phyloP scores from a whole-genome alignment of 2,113 vertebrate genomes.

The Archilochus colubris region DNA sequence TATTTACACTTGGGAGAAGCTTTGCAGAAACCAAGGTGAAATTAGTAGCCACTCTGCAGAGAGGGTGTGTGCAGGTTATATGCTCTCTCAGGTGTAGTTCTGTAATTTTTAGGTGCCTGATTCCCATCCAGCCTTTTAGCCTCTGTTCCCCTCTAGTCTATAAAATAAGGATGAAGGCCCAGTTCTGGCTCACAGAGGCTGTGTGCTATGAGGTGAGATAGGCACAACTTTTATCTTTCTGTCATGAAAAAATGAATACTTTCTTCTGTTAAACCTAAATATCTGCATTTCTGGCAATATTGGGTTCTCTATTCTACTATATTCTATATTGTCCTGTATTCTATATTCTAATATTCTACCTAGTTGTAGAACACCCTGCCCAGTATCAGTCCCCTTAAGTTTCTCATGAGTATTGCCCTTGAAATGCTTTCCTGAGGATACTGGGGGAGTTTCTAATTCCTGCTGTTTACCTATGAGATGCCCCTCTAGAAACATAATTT shows the following conservation, averaged over 20 bases:
- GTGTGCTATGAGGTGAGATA: not conserved
- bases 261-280: not conserved
- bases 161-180: not conserved
- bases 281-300: not conserved
- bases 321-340: too few relatives aligned
- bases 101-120: not conserved
- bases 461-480: not conserved
- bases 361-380: not conserved
- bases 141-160: not conserved
- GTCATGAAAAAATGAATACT: not conserved
- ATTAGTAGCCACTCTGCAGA: not conserved
- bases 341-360: not conserved
- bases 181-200: not conserved
- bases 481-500: not conserved
- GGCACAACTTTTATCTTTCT: not conserved
- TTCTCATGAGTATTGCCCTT: not conserved
- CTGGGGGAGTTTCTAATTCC: not conserved
- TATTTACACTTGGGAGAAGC: not conserved
- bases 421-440: not conserved
- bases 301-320: fast-evolving
- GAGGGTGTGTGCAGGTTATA: not conserved
- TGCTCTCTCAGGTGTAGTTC: not conserved
- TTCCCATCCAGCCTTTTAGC: not conserved
- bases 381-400: not conserved
- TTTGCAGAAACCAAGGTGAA: constrained; percentile 7